Percentiles rank a stretch among this genome's conserved stretches.
Evolutionary conservation across 1,140 invertebrate species (phyloP).

Genomic region (Drosophila novamexicana): DNA sequence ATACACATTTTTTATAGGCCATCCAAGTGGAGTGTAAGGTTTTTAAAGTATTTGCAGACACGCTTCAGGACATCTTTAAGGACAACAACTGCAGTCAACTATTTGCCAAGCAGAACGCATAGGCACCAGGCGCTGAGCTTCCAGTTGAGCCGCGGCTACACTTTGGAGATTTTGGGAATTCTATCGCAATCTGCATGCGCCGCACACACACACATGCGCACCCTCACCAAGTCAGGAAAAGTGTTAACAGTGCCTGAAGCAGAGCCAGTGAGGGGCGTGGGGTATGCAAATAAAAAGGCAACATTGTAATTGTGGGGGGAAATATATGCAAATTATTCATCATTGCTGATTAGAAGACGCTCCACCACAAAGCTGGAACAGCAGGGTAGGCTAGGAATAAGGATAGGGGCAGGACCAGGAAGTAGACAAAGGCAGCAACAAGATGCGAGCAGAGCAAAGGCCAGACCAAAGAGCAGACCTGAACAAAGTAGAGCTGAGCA

Average conservation of each 20-base stretch:
- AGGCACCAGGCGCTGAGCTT: background rate
- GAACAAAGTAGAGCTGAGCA: background rate
- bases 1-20: conserved; percentile 76
- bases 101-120: conserved; percentile 59
- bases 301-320: conserved; percentile 78
- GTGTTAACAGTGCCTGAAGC: conserved; percentile 30
- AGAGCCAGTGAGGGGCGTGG: conserved; percentile 5
- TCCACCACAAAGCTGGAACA: conserved; percentile 38
- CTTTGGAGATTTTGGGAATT: conserved; percentile 80
- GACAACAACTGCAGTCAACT: conserved; percentile 49
- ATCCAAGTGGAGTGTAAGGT: conserved; percentile 36
- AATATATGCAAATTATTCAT: conserved; percentile 84
- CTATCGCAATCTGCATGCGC: conserved; percentile 78
- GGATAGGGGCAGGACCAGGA: conserved; percentile 3
- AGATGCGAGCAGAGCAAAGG: background rate
- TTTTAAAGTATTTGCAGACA: conserved; percentile 20
- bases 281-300: conserved; percentile 81
- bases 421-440: conserved; percentile 18
- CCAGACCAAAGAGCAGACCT: conserved; percentile 5
- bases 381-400: background rate
- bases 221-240: conserved; percentile 51
- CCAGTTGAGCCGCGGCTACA: conserved; percentile 15
- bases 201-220: conserved; percentile 36
- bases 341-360: conserved; percentile 83
- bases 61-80: conserved; percentile 53